phyloP scores from a whole-genome alignment of 1,140 invertebrate genomes.

The Eupeodes corollae region DNA sequence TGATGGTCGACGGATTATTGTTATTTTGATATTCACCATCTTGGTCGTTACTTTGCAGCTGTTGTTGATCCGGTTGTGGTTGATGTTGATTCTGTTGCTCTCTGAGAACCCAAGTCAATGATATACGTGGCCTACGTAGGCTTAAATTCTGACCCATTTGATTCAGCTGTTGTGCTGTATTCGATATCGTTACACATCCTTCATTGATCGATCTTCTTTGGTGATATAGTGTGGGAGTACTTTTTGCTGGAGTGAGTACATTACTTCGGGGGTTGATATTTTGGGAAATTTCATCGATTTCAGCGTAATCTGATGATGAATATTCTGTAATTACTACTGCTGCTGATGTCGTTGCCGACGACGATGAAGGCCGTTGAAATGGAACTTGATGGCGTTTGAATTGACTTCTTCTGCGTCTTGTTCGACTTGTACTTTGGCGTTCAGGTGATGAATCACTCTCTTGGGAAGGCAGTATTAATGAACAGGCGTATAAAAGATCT shows the following conservation, averaged over 20 bases:
- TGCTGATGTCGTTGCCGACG: not conserved
- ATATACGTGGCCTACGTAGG: slow-evolving; percentile 53
- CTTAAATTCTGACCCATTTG: slow-evolving; percentile 45
- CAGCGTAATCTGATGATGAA: slow-evolving; percentile 29
- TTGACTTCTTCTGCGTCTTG: slow-evolving; percentile 12
- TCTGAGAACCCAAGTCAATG: slow-evolving; percentile 55
- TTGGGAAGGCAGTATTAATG: slow-evolving; percentile 25
- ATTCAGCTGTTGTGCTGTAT: slow-evolving; percentile 1
- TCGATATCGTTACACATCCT: slow-evolving; percentile 6
- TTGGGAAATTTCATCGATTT: slow-evolving; percentile 29
- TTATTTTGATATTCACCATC: slow-evolving; percentile 22
- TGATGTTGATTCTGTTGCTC: slow-evolving; percentile 39
- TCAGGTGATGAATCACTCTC: slow-evolving; percentile 28
- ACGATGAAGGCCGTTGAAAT: not conserved
- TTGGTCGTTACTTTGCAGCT: slow-evolving; percentile 20
- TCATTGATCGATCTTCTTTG: not conserved
- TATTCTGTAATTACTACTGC: not conserved
- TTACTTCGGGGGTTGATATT: slow-evolving; percentile 7
- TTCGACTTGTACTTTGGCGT: slow-evolving; percentile 14
- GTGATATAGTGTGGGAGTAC: slow-evolving; percentile 13
- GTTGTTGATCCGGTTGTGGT: slow-evolving; percentile 4
- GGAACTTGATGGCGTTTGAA: slow-evolving; percentile 14
- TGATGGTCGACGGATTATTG: slow-evolving; percentile 7
- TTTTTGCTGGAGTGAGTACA: slow-evolving; percentile 12
- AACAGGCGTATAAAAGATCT: slow-evolving; percentile 29